Conservation (phyloP, 1,140 invertebrate genomes). For the Diachasmimorpha longicaudata region DNA sequence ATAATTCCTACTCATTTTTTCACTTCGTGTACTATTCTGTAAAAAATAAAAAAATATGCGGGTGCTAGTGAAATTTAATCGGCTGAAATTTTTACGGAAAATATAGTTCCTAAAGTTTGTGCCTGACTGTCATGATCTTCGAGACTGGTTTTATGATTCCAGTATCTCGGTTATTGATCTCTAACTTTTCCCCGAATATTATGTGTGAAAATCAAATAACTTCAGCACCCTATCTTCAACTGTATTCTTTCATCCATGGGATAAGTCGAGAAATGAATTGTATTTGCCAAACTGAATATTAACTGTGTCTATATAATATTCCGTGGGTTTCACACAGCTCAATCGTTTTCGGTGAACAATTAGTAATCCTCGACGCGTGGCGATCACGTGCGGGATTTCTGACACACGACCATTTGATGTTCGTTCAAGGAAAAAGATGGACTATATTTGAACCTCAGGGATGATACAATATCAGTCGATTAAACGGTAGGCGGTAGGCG, state of each 20-base stretch:
- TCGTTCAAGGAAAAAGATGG: neutral
- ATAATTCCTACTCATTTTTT: too few species aligned
- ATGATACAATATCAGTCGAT: neutral
- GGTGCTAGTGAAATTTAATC: too few species aligned
- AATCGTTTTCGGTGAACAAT: neutral
- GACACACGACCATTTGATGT: slow-evolving; percentile 4
- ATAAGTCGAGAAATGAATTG: neutral
- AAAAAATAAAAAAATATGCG: too few species aligned
- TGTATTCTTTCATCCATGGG: neutral
- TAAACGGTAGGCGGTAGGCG: neutral
- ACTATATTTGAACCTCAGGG: neutral
- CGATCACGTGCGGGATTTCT: neutral
- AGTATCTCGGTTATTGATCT: neutral
- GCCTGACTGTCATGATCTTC: too few species aligned
- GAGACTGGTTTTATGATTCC: neutral
- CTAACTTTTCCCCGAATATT: neutral
- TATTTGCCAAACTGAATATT: slow-evolving; percentile 7
- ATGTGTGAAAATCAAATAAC: slow-evolving; percentile 10
- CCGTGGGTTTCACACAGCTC: neutral
- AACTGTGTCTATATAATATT: slow-evolving; percentile 6
- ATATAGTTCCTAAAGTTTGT: too few species aligned
- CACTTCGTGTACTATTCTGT: too few species aligned
- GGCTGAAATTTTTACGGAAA: too few species aligned
- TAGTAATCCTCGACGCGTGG: neutral
- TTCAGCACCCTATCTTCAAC: neutral